These are phyloP conservation scores for Coelopa pilipes DNA, from an alignment of 2,888 invertebrate genomes.

Conservation along the genomic window DNA sequence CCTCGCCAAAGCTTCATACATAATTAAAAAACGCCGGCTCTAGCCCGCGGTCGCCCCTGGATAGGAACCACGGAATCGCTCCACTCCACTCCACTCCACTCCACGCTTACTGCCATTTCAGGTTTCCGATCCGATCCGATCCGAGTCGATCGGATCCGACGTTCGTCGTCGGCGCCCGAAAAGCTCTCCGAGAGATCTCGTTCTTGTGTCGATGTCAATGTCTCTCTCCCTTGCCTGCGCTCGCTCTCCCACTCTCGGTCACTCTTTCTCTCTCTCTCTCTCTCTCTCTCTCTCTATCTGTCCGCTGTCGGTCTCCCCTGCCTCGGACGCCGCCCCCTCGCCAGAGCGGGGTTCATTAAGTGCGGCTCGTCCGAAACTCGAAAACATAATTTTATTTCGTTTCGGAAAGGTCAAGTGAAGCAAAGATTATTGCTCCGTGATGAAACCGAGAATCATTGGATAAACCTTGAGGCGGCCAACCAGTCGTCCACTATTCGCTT, in stretches of 20 bases:
- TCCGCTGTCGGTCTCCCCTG: no score
- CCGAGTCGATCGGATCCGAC: no score
- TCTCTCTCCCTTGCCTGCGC: no score
- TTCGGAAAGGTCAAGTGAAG: constrained; percentile 34
- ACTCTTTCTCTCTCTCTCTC: neutral
- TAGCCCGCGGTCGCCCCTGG: constrained; percentile 23
- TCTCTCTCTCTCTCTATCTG: neutral
- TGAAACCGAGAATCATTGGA: constrained; percentile 3
- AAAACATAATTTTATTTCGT: constrained; percentile 5
- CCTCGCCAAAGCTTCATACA: constrained; percentile 61
- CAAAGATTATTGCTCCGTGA: constrained; percentile 21
- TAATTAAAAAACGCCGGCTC: constrained; percentile 43
- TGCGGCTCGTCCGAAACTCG: neutral
- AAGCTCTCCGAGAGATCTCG: constrained; percentile 27
- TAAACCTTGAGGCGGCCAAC: constrained; percentile 19
- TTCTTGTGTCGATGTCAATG: no score
- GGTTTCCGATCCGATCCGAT: constrained; percentile 12
- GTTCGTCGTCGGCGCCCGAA: constrained; percentile 4
- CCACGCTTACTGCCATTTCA: constrained; percentile 9
- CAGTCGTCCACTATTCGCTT: neutral
- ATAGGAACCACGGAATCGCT: constrained; percentile 29
- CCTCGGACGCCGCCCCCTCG: neutral
- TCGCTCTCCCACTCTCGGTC: neutral
- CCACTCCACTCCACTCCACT: no score
- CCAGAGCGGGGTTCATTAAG: neutral